Evolutionary conservation across 2,888 invertebrate species (phyloP).

Genomic region (Troides helena): DNA sequence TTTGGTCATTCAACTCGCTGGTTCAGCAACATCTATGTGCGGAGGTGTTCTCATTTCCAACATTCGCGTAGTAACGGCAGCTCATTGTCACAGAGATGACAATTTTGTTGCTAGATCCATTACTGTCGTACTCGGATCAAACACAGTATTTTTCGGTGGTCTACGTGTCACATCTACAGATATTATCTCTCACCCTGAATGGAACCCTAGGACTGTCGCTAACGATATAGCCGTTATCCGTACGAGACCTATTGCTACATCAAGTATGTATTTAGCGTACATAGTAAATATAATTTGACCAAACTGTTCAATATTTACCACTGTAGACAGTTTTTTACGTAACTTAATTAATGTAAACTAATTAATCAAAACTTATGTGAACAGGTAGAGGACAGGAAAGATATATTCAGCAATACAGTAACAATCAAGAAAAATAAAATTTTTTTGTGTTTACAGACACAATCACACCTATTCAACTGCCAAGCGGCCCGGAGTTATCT

Average conservation of each 20-base stretch:
- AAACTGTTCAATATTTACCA: neutral
- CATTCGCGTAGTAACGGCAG: conserved; percentile 48
- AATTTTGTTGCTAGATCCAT: conserved; percentile 40
- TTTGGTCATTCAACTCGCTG: conserved; percentile 6
- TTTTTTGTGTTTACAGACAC: conserved; percentile 36
- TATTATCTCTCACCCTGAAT: conserved; percentile 42
- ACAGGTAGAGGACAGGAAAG: neutral
- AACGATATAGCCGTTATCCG: conserved; percentile 51
- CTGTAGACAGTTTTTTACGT: neutral
- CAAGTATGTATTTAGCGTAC: conserved; percentile 42
- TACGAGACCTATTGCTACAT: conserved; percentile 35
- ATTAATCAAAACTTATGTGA: neutral
- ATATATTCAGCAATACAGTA: neutral
- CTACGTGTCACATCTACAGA: conserved; percentile 32
- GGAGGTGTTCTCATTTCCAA: conserved; percentile 48
- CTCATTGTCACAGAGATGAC: conserved; percentile 53
- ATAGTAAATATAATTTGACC: neutral
- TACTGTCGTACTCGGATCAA: conserved; percentile 53
- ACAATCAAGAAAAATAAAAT: neutral
- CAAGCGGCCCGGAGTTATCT: conserved; percentile 38
- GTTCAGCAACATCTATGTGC: conserved; percentile 31
- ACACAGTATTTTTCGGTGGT: conserved; percentile 50
- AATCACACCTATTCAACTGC: conserved; percentile 51
- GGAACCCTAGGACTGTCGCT: conserved; percentile 40
- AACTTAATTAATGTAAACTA: too few species aligned